Evolutionary conservation across 2,888 invertebrate genomes (phyloP), one percentile per base, ranked within the genome.

Genomic region (Lasioglossum villosulum): DNA sequence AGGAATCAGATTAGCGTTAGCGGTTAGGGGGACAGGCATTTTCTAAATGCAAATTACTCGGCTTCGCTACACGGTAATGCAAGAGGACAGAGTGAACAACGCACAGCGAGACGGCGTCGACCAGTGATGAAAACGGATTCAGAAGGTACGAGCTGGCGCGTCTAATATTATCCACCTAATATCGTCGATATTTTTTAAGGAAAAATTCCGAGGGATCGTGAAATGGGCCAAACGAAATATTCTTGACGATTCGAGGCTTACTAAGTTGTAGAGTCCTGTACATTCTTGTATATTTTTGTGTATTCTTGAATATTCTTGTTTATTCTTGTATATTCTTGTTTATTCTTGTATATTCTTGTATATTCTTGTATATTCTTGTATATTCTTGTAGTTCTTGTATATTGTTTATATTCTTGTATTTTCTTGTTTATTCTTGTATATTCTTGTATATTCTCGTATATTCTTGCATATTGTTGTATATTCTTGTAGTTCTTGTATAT

Each of bases 31-130:
- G 63, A 59, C 52, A 71, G 74, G 82, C 80, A 85, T 84, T 88
- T 90, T 92, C 90, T 90, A 87, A 92, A 92, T 92, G 92, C 89
- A 92, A 92, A 92, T 92, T 86, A 88, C 88, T 87, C 86, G 83
- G 74, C 80, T 83, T 72, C 80, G 81, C 75, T 78, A 83, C 78
- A 78, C 74, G 76, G 68, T 78, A 78, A 52, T 59, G 34, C 30
- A 48, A 14, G 30, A 45, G 27, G 8, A 23, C 42, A n/a, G 23
- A 80, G 68, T 8, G 71, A 77, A 79, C 77, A 74, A 82, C 73
- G 39, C 37, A 45, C 72, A 27, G 27, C 30, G 16, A 73, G 66
- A 74, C 75, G 42, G 72, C 39, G 68, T 34, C 59, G 5, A 59
- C 59, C 59, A 59, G 1, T 59, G 63, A 63, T 63, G 63, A 30